Evolutionary conservation across 2,113 vertebrate genomes (phyloP), one percentile per base, ranked within the genome.

Genomic region (Lasiurus cinereus): DNA sequence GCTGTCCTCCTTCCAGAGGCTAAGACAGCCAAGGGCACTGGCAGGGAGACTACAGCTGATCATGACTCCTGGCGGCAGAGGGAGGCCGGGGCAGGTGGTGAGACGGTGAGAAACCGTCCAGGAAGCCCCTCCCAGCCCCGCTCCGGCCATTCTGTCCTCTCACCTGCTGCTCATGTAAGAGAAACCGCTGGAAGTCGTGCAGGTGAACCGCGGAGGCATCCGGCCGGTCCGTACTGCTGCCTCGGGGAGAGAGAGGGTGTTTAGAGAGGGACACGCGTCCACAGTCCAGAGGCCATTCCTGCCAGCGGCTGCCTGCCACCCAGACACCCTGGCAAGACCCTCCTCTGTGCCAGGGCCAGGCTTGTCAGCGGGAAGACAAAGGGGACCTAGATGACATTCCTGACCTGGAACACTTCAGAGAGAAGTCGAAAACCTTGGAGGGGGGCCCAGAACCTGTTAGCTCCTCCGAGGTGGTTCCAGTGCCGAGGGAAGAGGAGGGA

Each of bases 131-230:
- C 29, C 16, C 13, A 6, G 24, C 6, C 4, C 6, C 66, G 22
- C 24, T 39, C 8, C 21, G 31, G 0, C 89, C 78, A 52, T 56
- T 39, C 11, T 31, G 56, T 21, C 15, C 96, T 97, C 98, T 97
- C 87, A 99, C 99, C 99, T 99, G 98, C 97, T 99, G 99, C 48
- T 99, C 98, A 1, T 99, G 98, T 83, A 99, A 54, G 72, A 99
- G 98, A 96, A 99, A 99, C 69, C 99, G 98, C 96, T 99, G 99
- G 94, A 99, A 99, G 97, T 99, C 99, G 16, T 99, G 98, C 73
- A 99, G 98, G 91, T 99, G 98, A 73, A 99, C 98, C 0, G 98
- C 98, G 0, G 99, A 99, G 59, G 99, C 99, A 3, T 99, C 99
- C 0, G 98, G 98, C 89, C 99, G 99, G 96, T 99, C 99, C 29